Conservation (phyloP, 2,113 vertebrate species). For the Scytalopus superciliaris region DNA sequence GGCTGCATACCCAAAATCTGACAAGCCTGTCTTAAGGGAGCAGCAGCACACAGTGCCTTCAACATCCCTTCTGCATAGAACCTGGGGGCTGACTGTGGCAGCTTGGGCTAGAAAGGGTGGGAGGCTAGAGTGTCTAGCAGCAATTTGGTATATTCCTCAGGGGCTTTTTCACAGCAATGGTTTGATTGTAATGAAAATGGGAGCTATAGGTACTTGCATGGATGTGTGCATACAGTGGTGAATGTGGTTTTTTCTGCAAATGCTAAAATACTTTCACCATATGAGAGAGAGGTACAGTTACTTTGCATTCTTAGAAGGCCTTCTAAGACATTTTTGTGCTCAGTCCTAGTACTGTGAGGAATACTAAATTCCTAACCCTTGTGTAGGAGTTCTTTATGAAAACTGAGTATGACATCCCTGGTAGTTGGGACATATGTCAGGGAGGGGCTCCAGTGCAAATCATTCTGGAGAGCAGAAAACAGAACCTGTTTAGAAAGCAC, state of each 20-base stretch:
- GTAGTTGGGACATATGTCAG: neutral
- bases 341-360: neutral
- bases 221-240: neutral
- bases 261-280: neutral
- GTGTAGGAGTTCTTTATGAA: neutral
- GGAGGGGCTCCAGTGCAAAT: neutral
- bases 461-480: neutral
- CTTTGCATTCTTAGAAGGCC: neutral
- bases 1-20: neutral
- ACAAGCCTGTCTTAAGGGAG: neutral
- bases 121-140: neutral
- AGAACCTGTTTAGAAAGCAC: neutral
- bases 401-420: neutral
- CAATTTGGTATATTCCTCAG: neutral
- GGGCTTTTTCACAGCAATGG: neutral
- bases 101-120: neutral
- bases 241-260: neutral
- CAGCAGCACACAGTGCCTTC: neutral
- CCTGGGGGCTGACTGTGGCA: neutral
- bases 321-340: neutral
- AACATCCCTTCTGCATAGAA: neutral
- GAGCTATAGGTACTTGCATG: neutral
- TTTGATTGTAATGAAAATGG: neutral
- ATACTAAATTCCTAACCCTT: neutral
- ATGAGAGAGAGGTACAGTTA: neutral